These are phyloP conservation scores for Philotrypesis tridentata DNA, from an alignment of 1,140 invertebrate genomes.

Conservation along the genomic window DNA sequence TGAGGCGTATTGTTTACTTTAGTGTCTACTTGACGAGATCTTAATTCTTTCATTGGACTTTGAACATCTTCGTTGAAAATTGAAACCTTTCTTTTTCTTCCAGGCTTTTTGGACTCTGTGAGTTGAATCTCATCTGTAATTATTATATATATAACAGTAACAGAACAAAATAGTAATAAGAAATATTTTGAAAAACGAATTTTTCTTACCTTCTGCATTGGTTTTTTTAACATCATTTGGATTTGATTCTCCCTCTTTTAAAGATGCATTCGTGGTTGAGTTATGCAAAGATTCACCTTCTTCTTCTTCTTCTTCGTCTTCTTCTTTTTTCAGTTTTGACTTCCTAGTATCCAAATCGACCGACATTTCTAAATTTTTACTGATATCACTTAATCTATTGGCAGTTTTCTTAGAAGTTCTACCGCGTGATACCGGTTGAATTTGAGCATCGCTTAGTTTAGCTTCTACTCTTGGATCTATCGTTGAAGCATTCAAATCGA, in stretches of 20 bases:
- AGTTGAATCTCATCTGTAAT: background rate
- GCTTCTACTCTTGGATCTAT: background rate
- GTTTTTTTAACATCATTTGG: background rate
- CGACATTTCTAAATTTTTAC: background rate
- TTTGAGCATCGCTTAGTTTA: background rate
- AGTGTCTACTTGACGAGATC: slow-evolving; percentile 29
- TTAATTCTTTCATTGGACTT: slow-evolving; percentile 5
- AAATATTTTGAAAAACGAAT: background rate
- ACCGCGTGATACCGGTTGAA: background rate
- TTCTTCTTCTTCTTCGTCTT: background rate
- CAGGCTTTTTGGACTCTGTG: background rate
- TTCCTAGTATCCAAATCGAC: too few species aligned
- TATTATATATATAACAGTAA: background rate
- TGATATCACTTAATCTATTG: background rate
- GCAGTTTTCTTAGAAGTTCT: background rate
- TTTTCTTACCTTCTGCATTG: background rate
- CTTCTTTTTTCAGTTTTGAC: too few species aligned
- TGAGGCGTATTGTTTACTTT: too few species aligned
- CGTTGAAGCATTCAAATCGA: background rate
- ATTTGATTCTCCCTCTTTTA: too few species aligned
- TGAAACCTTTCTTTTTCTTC: background rate
- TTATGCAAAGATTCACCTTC: background rate
- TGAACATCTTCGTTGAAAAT: background rate
- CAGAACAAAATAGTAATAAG: too few species aligned
- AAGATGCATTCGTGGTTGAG: too few species aligned